Percentiles rank a stretch among this genome's conserved stretches.
These are phyloP conservation scores for Callocephalon fimbriatum DNA, from an alignment of 2,113 vertebrate genomes.

Conservation along the genomic window DNA sequence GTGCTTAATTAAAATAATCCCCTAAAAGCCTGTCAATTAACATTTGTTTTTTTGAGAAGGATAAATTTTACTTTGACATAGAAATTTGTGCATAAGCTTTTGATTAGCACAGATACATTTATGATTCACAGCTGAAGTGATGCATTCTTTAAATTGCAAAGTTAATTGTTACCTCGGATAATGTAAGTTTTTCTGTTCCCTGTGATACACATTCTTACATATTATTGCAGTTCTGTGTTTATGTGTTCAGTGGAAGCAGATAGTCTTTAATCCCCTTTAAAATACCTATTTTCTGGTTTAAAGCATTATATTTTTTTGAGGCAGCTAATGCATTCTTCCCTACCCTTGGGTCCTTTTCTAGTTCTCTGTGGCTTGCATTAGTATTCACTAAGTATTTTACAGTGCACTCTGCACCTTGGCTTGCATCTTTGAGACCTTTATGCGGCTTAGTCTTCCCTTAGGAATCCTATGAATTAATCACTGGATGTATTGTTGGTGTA, in stretches of 20 bases:
- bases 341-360: not conserved
- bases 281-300: not conserved
- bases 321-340: not conserved
- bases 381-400: constrained; percentile 46
- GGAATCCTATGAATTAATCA: constrained; percentile 37
- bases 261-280: not conserved
- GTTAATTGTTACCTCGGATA: not conserved
- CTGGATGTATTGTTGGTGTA: not conserved
- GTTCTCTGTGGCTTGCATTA: not conserved
- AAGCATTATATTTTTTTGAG: not conserved
- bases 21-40: not conserved
- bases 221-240: not conserved
- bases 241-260: not conserved
- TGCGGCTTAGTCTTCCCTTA: not conserved
- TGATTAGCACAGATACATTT: not conserved
- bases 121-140: not conserved
- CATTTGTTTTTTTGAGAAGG: not conserved
- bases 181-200: not conserved
- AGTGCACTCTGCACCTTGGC: not conserved
- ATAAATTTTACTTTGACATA: not conserved
- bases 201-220: not conserved
- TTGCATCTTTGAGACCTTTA: constrained; percentile 17
- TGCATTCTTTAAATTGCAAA: not conserved
- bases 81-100: not conserved
- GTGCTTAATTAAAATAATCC: not conserved